These are phyloP conservation scores for Drosophila pallidifrons DNA, from an alignment of 1,140 invertebrate genomes.

Conservation along the genomic window DNA sequence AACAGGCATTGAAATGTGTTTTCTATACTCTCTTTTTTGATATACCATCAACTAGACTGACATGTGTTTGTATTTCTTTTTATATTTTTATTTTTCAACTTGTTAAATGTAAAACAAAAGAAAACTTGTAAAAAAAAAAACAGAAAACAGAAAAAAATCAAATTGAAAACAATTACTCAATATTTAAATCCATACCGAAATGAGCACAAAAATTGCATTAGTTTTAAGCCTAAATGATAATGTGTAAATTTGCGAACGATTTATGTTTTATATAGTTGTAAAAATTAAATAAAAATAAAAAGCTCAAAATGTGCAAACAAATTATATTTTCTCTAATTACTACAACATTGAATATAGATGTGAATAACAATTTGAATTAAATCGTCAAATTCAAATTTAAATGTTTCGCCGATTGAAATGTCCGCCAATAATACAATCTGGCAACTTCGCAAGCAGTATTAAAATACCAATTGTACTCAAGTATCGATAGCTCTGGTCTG, in stretches of 20 bases:
- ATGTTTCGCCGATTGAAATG: neutral
- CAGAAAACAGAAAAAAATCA: neutral
- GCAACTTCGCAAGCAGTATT: neutral
- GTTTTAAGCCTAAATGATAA: slow-evolving; percentile 63
- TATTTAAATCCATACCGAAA: slow-evolving; percentile 54
- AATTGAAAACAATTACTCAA: slow-evolving; percentile 56
- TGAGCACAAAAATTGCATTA: slow-evolving; percentile 68
- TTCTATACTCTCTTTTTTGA: slow-evolving; percentile 50
- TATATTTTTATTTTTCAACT: slow-evolving; percentile 32
- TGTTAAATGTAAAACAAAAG: slow-evolving; percentile 27
- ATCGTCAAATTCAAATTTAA: neutral
- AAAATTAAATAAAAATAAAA: slow-evolving; percentile 67
- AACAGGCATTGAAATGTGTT: slow-evolving; percentile 50
- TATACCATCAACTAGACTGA: slow-evolving; percentile 68
- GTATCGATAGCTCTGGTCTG: neutral
- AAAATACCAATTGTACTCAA: neutral
- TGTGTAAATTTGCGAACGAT: slow-evolving; percentile 65
- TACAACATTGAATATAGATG: too few species aligned
- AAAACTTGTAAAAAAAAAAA: slow-evolving; percentile 37
- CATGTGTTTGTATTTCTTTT: slow-evolving; percentile 33
- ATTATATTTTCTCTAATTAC: neutral
- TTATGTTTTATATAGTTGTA: slow-evolving; percentile 74
- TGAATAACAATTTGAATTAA: neutral
- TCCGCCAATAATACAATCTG: neutral
- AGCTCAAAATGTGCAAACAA: slow-evolving; percentile 53